phyloP scores from a whole-genome alignment of 2,797 vertebrate genomes.

The Telmatherina bonti region DNA sequence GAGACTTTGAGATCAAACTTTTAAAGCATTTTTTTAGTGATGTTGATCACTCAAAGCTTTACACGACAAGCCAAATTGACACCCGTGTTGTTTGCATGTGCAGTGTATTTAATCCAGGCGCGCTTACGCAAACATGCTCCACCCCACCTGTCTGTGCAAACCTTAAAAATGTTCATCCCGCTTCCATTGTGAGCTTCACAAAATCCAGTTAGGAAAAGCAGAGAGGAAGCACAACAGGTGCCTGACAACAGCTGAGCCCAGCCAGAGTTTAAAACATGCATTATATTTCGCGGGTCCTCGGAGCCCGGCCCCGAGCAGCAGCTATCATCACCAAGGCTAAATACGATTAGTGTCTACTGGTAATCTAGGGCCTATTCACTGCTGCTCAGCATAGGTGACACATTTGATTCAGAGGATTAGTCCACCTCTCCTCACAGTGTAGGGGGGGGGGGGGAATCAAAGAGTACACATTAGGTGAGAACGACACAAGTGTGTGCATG shows the following conservation, averaged over 20 bases:
- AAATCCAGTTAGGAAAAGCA: conserved; percentile 19
- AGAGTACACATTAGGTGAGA: conserved; percentile 38
- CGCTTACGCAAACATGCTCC: not conserved
- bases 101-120: no score
- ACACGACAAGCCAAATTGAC: not conserved
- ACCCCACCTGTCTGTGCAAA: conserved; percentile 2
- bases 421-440: conserved; percentile 46
- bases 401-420: conserved; percentile 75
- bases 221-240: conserved; percentile 61
- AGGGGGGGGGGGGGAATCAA: conserved; percentile 57
- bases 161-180: not conserved
- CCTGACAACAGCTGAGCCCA: conserved; percentile 50
- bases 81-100: no score
- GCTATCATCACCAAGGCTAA: conserved; percentile 61
- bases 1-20: no score
- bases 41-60: no score
- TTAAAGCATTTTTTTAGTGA: no score
- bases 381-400: conserved; percentile 68
- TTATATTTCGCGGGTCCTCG: conserved; percentile 39
- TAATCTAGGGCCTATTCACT: conserved; percentile 72
- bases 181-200: not conserved
- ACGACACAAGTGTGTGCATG: conserved; percentile 9
- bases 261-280: conserved; percentile 37
- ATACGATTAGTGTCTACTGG: conserved; percentile 72
- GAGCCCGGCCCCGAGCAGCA: conserved; percentile 45